Conservation (phyloP, 2,888 invertebrate genomes). For the Drosophila monieri region DNA sequence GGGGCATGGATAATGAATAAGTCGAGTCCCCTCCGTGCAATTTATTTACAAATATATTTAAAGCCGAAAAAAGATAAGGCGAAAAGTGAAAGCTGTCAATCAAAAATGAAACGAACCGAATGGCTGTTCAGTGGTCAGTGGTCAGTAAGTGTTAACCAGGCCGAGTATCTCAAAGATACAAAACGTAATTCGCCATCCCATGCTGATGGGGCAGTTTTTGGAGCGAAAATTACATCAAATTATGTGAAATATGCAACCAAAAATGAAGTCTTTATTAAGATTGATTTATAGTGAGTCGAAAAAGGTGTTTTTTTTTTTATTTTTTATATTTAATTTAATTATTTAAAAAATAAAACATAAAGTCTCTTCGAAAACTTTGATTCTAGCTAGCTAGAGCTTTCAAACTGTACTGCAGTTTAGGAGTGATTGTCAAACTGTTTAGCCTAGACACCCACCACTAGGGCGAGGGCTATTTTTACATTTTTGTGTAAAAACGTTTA, state of each 20-base stretch:
- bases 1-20: slow-evolving; percentile 12
- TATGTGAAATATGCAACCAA: slow-evolving; percentile 1
- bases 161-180: slow-evolving; percentile 13
- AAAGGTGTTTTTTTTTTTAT: neutral
- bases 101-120: slow-evolving; percentile 35
- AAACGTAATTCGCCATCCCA: slow-evolving; percentile 21
- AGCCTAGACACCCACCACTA: slow-evolving; percentile 3
- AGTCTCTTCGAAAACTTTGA: too few species aligned
- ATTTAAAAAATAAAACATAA: too few species aligned
- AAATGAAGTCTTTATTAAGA: neutral
- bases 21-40: slow-evolving; percentile 2
- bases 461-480: neutral
- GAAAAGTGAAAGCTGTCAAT: slow-evolving; percentile 52
- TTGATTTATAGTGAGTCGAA: neutral
- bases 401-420: slow-evolving; percentile 12
- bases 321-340: neutral
- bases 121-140: neutral
- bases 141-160: slow-evolving; percentile 30
- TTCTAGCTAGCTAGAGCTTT: neutral
- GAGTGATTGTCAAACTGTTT: neutral
- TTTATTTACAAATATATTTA: neutral
- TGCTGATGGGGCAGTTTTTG: slow-evolving; percentile 34
- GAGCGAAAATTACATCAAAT: neutral
- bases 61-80: neutral
- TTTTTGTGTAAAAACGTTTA: neutral